Percentiles rank a stretch among this genome's conserved stretches.
Conservation (phyloP, 2,888 invertebrate genomes). For the Desoria tigrina region DNA sequence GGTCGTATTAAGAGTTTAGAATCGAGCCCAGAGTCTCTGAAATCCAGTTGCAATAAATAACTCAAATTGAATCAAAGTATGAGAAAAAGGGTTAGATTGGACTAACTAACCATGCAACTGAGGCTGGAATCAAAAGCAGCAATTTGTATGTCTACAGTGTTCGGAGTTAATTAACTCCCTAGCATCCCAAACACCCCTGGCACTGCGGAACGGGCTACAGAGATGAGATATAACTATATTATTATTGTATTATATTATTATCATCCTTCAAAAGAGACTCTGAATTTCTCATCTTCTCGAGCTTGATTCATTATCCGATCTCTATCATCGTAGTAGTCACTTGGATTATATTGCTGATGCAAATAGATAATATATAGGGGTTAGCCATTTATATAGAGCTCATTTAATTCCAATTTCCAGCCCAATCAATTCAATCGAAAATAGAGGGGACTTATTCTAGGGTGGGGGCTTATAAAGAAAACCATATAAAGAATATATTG, state of each 20-base stretch:
- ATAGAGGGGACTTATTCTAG: too few relatives aligned
- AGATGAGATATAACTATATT: background rate
- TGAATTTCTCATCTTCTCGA: background rate
- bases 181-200: background rate
- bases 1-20: too few relatives aligned
- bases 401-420: background rate
- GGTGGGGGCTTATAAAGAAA: too few relatives aligned
- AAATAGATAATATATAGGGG: background rate
- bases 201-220: too few relatives aligned
- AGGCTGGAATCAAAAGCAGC: conserved; percentile 6
- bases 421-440: background rate
- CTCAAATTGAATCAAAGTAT: conserved; percentile 19
- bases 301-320: conserved; percentile 2
- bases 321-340: conserved; percentile 8
- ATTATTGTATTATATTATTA: background rate
- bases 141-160: conserved; percentile 25
- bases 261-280: background rate
- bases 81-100: conserved; percentile 4
- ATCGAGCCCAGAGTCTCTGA: background rate
- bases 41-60: conserved; percentile 15
- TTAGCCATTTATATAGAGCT: background rate
- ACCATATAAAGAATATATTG: too few relatives aligned
- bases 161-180: conserved; percentile 15
- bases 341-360: background rate
- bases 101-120: background rate